phyloP scores from a whole-genome alignment of 2,888 invertebrate species.

The Eristalinus aeneus region DNA sequence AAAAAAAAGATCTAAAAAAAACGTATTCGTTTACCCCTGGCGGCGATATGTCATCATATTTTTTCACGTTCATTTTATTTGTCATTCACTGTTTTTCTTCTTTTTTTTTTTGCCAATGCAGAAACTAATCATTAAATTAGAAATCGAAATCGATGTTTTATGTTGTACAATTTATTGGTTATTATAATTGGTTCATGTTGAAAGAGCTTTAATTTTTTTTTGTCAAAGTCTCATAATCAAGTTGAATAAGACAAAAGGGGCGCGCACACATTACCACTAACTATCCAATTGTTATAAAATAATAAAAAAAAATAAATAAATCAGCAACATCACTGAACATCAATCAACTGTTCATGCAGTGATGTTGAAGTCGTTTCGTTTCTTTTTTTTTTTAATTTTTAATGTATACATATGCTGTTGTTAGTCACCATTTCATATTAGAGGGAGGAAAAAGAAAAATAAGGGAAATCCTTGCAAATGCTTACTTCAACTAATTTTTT shows the following conservation, averaged over 20 bases:
- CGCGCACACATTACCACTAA: slow-evolving; percentile 72
- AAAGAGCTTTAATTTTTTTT: slow-evolving; percentile 46
- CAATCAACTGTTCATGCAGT: slow-evolving; percentile 52
- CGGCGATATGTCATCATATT: not conserved
- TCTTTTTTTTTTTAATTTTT: slow-evolving; percentile 63
- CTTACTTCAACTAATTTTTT: slow-evolving; percentile 49
- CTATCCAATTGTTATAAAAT: slow-evolving; percentile 68
- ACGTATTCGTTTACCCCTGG: slow-evolving; percentile 64
- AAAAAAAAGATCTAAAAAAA: slow-evolving; percentile 59
- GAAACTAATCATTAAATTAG: slow-evolving; percentile 63
- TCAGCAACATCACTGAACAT: slow-evolving; percentile 10
- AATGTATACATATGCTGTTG: slow-evolving; percentile 72
- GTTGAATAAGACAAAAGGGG: slow-evolving; percentile 72
- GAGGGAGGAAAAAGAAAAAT: slow-evolving; percentile 2
- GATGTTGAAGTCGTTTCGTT: slow-evolving; percentile 71
- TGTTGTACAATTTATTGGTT: slow-evolving; percentile 31
- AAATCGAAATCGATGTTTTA: slow-evolving; percentile 67
- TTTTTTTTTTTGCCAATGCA: slow-evolving; percentile 51
- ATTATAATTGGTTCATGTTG: slow-evolving; percentile 10
- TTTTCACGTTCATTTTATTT: not conserved
- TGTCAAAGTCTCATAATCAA: slow-evolving; percentile 55
- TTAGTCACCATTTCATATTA: slow-evolving; percentile 63
- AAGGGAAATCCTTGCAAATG: slow-evolving; percentile 38
- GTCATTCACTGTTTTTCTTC: slow-evolving; percentile 8
- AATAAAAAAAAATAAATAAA: slow-evolving; percentile 5